Conservation (phyloP, 2,888 invertebrate species). For the Dasysyrphus tricinctus region DNA sequence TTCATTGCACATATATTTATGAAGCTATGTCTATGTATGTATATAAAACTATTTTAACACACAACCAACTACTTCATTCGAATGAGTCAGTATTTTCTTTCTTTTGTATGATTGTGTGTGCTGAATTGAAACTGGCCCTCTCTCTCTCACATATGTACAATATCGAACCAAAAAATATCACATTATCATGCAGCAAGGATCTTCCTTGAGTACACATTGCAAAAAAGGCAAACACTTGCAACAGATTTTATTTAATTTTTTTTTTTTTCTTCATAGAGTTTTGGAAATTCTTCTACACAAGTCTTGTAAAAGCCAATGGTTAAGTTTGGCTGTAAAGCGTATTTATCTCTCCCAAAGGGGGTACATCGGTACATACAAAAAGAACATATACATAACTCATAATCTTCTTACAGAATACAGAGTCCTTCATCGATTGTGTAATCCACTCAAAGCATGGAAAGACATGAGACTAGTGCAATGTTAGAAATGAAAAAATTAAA, state of each 20-base stretch:
- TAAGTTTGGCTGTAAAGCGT: constrained; percentile 38
- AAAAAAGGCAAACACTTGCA: constrained; percentile 35
- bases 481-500: background rate
- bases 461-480: background rate
- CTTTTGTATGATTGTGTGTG: background rate
- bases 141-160: constrained; percentile 36
- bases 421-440: constrained; percentile 61
- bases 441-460: constrained; percentile 20
- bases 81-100: constrained; percentile 17
- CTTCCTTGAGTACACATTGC: constrained; percentile 33
- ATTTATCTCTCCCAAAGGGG: background rate
- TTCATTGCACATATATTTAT: constrained; percentile 43
- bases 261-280: background rate
- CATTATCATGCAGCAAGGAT: constrained; percentile 70
- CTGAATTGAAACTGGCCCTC: constrained; percentile 52
- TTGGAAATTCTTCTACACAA: background rate
- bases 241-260: constrained; percentile 42
- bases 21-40: constrained; percentile 6
- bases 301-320: constrained; percentile 57
- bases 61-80: background rate
- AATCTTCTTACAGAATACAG: constrained; percentile 54
- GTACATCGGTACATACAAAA: background rate
- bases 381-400: constrained; percentile 21
- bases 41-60: background rate
- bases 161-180: constrained; percentile 27